A percentile compares a stretch with the other conserved stretches of the same genome.
These are phyloP conservation scores for Arremon aurantiirostris DNA, from an alignment of 2,797 vertebrate species.

Conservation along the genomic window DNA sequence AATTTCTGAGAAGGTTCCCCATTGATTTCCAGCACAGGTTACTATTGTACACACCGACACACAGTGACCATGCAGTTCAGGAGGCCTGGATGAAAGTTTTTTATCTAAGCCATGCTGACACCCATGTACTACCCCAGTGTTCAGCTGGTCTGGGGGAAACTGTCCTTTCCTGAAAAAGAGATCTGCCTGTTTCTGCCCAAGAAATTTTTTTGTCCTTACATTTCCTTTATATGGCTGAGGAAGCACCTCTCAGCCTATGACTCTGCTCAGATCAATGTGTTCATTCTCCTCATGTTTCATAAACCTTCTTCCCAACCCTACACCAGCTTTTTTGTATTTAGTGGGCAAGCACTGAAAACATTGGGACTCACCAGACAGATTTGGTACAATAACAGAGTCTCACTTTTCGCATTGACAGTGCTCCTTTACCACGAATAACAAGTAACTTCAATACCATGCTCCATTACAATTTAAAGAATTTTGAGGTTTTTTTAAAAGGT, in stretches of 20 bases:
- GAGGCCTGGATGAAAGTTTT: neutral
- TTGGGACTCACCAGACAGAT: neutral
- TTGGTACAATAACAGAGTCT: neutral
- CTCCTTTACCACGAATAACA: neutral
- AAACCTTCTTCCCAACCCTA: neutral
- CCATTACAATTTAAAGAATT: neutral
- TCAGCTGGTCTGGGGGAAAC: neutral
- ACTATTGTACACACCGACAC: neutral
- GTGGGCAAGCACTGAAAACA: neutral
- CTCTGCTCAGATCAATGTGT: neutral
- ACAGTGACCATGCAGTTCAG: neutral
- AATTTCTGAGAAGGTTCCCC: neutral
- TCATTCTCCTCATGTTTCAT: neutral
- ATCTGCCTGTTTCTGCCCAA: neutral
- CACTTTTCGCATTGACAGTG: neutral
- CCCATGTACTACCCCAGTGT: rapidly evolving
- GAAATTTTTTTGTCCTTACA: neutral
- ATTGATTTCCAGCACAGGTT: neutral
- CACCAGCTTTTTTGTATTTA: neutral
- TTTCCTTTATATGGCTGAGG: neutral
- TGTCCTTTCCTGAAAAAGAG: neutral
- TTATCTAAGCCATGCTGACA: neutral
- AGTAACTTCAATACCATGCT: neutral
- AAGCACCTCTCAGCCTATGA: neutral
- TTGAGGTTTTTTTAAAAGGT: neutral